Evolutionary conservation across 2,888 invertebrate species (phyloP), one percentile per base, ranked within the genome.

Genomic region (Thymelicus lineola): DNA sequence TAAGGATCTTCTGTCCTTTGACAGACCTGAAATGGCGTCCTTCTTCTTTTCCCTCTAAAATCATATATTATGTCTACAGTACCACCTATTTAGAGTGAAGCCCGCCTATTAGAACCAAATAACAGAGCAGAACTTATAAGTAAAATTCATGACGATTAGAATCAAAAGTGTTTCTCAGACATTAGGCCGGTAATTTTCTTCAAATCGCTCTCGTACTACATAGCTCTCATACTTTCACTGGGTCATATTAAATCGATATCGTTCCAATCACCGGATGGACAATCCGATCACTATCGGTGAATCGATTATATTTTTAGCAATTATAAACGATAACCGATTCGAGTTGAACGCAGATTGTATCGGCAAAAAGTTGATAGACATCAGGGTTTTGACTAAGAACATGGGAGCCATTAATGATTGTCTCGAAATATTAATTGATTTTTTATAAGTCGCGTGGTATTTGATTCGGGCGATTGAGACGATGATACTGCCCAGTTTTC

Each of bases 351-450:
- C 69, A 74, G 75, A 79, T 79, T 74, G 76, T 77, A 77, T 76
- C 75, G 75, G 71, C 78, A 81, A 82, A 79, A 80, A 73, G 71
- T 77, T 79, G 80, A 83, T 75, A 79, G 84, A 82, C 81, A 74
- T 79, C 80, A 79, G 78, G 78, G 81, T 79, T 80, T 63, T 73
- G 74, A 76, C 74, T 71, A 68, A 63, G 71, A 74, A 80, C 78
- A 80, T 80, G 80, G 74, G 77, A 80, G 75, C 72, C 73, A 72
- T 36, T 15, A 45, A 38, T 12, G 15, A 63, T 45, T 55, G 45
- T 50, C 63, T 63, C 15, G 10, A 17, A 57, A 38, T 64, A 42
- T 17, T 53, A 66, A 66, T 66, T 48, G 58, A 17, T 58, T 36
- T 57, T 17, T 59, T 36, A 59, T 42, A 55, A 4, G n/a, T 20